Evolutionary conservation across 2,113 vertebrate genomes (phyloP).

Genomic region (Chamaea fasciata): DNA sequence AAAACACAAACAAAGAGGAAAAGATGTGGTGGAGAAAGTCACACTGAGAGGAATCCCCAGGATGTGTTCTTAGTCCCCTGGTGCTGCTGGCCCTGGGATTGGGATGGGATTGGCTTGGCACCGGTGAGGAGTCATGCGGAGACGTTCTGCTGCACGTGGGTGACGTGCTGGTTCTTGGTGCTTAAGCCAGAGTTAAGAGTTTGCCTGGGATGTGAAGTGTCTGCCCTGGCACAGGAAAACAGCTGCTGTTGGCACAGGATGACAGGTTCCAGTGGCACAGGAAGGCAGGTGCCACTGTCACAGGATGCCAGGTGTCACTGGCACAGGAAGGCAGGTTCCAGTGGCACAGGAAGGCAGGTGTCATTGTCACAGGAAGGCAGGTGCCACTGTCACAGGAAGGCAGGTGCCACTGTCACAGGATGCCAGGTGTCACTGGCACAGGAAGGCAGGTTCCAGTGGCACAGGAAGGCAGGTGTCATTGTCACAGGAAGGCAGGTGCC

Average conservation of each 20-base stretch:
- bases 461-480: not conserved
- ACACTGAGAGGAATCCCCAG: not conserved
- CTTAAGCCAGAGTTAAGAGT: not conserved
- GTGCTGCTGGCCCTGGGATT: not conserved
- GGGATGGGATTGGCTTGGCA: not conserved
- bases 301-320: no score
- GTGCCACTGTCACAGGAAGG: no score
- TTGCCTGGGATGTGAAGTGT: not conserved
- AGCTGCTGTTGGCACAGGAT: fast-evolving
- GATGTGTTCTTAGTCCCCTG: not conserved
- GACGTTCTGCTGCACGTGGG: not conserved
- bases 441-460: not conserved
- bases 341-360: no score
- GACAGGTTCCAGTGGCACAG: no score
- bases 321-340: not conserved
- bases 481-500: not conserved
- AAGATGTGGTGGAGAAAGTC: fast-evolving
- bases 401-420: not conserved
- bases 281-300: not conserved
- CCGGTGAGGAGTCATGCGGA: not conserved
- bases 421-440: not conserved
- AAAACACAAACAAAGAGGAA: not conserved
- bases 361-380: fast-evolving
- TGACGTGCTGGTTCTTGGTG: not conserved
- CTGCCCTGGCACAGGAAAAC: not conserved